phyloP scores from a whole-genome alignment of 2,797 vertebrate genomes.

The Neosilurus hyrtlii region DNA sequence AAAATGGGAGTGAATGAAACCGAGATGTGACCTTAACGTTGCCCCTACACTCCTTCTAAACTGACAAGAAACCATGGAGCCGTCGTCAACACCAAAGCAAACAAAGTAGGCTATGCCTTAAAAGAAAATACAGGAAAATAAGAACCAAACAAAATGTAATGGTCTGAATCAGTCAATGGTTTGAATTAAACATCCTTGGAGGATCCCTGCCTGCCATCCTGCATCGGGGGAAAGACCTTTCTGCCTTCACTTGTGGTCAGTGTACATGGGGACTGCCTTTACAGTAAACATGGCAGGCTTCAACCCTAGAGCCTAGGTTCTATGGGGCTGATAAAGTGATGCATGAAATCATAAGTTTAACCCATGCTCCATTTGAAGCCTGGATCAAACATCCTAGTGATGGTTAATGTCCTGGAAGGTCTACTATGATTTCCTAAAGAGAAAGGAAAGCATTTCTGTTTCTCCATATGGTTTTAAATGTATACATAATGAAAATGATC shows the following conservation, averaged over 20 bases:
- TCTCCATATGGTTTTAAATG: constrained; percentile 37
- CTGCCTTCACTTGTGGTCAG: constrained; percentile 36
- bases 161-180: constrained; percentile 32
- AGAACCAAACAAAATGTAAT: constrained; percentile 49
- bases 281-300: constrained; percentile 51
- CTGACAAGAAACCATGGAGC: constrained; percentile 47
- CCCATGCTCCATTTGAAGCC: constrained; percentile 34
- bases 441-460: constrained; percentile 26
- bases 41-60: constrained; percentile 23
- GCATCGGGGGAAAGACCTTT: constrained; percentile 43
- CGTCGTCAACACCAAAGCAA: constrained; percentile 46
- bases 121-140: constrained; percentile 40
- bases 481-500: constrained; percentile 54
- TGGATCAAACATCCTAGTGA: constrained; percentile 34
- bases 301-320: constrained; percentile 45
- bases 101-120: constrained; percentile 28
- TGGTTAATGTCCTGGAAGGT: constrained; percentile 22
- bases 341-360: constrained; percentile 66
- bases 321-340: constrained; percentile 60
- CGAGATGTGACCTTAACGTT: constrained; percentile 32
- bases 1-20: constrained; percentile 12
- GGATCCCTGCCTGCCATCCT: constrained; percentile 35
- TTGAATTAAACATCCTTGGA: constrained; percentile 46
- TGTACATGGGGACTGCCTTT: constrained; percentile 44
- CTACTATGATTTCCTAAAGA: constrained; percentile 10